phyloP scores from a whole-genome alignment of 2,797 vertebrate species.

The Sebastes matsubarae region DNA sequence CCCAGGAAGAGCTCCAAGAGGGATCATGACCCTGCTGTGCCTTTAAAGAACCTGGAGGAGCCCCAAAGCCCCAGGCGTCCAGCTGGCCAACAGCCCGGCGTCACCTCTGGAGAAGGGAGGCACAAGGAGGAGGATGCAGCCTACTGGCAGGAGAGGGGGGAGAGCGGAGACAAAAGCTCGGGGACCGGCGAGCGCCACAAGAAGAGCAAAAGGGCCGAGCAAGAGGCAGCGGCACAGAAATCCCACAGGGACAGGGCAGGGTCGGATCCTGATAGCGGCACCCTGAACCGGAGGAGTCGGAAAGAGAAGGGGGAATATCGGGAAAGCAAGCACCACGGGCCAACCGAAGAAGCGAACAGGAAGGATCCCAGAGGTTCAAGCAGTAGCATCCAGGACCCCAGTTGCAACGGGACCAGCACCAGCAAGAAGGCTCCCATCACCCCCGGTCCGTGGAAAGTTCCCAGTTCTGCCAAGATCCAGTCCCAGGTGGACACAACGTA shows the following conservation, averaged over 20 bases:
- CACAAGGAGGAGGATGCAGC: slow-evolving; percentile 62
- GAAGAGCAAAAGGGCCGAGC: slow-evolving; percentile 72
- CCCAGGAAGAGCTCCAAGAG: slow-evolving; percentile 80
- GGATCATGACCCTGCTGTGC: slow-evolving; percentile 58
- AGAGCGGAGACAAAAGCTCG: slow-evolving; percentile 58
- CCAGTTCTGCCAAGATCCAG: slow-evolving; percentile 84
- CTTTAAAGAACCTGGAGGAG: slow-evolving; percentile 63
- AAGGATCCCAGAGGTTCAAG: slow-evolving; percentile 76
- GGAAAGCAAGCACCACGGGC: slow-evolving; percentile 65
- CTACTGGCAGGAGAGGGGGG: slow-evolving; percentile 76
- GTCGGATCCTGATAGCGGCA: slow-evolving; percentile 60
- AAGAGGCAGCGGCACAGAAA: slow-evolving; percentile 56
- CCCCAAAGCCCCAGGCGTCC: slow-evolving; percentile 68
- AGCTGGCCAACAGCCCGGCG: slow-evolving; percentile 45
- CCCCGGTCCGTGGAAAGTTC: slow-evolving; percentile 96
- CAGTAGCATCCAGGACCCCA: slow-evolving; percentile 75
- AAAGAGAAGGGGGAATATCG: slow-evolving; percentile 60
- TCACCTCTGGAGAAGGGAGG: slow-evolving; percentile 56
- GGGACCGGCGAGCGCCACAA: slow-evolving; percentile 61
- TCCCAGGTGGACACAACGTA: slow-evolving; percentile 72
- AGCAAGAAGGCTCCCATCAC: slow-evolving; percentile 86
- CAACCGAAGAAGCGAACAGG: slow-evolving; percentile 45
- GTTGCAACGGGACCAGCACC: slow-evolving; percentile 73
- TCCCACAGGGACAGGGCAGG: slow-evolving; percentile 58
- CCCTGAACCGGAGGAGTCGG: slow-evolving; percentile 31